Percentiles rank a stretch among this genome's conserved stretches.
phyloP scores from a whole-genome alignment of 1,140 invertebrate species.

The Solen grandis region DNA sequence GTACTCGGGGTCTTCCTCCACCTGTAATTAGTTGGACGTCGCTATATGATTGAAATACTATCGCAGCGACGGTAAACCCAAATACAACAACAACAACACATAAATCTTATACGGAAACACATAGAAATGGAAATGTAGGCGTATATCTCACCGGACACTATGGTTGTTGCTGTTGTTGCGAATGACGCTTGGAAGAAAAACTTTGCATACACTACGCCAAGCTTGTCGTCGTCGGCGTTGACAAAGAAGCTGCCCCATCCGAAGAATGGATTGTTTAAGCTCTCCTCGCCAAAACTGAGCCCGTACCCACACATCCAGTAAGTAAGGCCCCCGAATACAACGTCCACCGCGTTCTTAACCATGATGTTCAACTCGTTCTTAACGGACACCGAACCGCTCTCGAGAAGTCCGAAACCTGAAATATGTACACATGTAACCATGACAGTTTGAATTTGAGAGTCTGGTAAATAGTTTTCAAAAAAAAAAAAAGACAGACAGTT shows the following conservation, averaged over 20 bases:
- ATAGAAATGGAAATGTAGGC: too few species aligned
- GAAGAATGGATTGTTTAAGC: slow-evolving; percentile 63
- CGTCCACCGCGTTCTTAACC: slow-evolving; percentile 79
- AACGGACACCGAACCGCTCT: slow-evolving; percentile 77
- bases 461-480: too few species aligned
- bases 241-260: slow-evolving; percentile 77
- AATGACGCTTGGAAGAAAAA: slow-evolving; percentile 79
- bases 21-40: too few species aligned
- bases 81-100: too few species aligned
- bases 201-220: slow-evolving; percentile 77
- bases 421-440: too few species aligned
- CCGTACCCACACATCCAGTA: slow-evolving; percentile 79
- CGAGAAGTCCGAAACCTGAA: slow-evolving; percentile 77
- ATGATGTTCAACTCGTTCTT: slow-evolving; percentile 80
- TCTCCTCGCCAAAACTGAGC: slow-evolving; percentile 72
- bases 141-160: slow-evolving; percentile 85
- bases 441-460: too few species aligned
- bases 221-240: slow-evolving; percentile 66
- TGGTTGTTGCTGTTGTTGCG: slow-evolving; percentile 74
- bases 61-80: too few species aligned
- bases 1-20: too few species aligned
- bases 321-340: slow-evolving; percentile 76
- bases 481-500: too few species aligned
- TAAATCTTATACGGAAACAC: too few species aligned
- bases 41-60: too few species aligned